Conservation (phyloP, 1,140 invertebrate genomes). For the Scaptomyza montana region DNA sequence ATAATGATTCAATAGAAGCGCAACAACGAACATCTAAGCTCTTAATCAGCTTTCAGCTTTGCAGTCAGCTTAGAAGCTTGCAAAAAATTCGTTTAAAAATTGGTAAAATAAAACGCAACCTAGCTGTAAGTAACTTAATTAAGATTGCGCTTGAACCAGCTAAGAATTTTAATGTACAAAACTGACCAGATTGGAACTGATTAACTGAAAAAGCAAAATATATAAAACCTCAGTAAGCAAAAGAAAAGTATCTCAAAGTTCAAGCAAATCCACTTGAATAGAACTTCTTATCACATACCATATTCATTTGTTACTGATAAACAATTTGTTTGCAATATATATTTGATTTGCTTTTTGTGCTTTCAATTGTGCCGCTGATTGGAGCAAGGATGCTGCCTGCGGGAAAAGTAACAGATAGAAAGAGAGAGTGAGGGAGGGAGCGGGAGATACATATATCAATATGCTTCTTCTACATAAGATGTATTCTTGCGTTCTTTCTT, state of each 20-base stretch:
- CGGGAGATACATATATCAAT: not conserved
- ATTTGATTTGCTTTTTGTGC: conserved; percentile 71
- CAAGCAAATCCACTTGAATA: not conserved
- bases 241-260: conserved; percentile 18
- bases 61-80: not conserved
- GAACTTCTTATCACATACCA: not conserved
- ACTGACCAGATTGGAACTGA: no score
- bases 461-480: not conserved
- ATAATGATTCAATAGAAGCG: conserved; percentile 16
- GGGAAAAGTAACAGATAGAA: conserved; percentile 21
- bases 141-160: not conserved
- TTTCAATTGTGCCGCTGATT: conserved; percentile 61
- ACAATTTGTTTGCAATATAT: conserved; percentile 60
- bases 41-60: conserved; percentile 33
- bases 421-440: no score
- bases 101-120: not conserved
- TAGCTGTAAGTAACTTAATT: not conserved
- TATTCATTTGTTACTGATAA: conserved; percentile 13
- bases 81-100: not conserved
- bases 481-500: not conserved
- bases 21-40: conserved; percentile 1
- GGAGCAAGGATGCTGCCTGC: conserved; percentile 32
- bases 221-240: not conserved
- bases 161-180: not conserved
- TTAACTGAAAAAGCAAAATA: not conserved